A percentile compares a stretch with the other conserved stretches of the same genome.
Evolutionary conservation across 1,140 invertebrate species (phyloP).

Genomic region (Zophobas atratus): DNA sequence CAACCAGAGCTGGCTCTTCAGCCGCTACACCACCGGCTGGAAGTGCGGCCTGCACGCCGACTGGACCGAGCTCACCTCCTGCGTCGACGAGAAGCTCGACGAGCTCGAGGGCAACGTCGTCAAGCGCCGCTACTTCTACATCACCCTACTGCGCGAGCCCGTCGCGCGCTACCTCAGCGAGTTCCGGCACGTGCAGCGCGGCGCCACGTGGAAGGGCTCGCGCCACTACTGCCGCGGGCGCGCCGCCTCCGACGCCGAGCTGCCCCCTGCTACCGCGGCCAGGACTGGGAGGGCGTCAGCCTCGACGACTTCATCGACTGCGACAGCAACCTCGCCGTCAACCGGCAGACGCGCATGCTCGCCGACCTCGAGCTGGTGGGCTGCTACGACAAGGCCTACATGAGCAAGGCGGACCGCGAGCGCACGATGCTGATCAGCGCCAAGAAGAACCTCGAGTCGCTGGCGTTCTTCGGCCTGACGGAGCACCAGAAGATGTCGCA

Average conservation of each 20-base stretch:
- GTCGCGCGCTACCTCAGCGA: conserved; percentile 74
- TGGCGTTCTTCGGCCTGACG: conserved; percentile 98
- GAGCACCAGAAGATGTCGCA: conserved; percentile 94
- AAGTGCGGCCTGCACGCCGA: conserved; percentile 98
- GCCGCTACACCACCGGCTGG: conserved; percentile 98
- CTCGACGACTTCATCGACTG: conserved; percentile 92
- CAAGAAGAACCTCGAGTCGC: conserved; percentile 93
- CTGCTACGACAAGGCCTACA: conserved; percentile 92
- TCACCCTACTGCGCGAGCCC: conserved; percentile 95
- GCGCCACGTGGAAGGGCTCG: conserved; percentile 96
- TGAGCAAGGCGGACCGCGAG: conserved; percentile 79
- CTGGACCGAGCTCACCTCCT: conserved; percentile 95
- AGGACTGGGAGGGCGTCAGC: conserved; percentile 77
- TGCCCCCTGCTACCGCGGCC: conserved; percentile 85
- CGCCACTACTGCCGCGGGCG: conserved; percentile 91
- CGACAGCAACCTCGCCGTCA: conserved; percentile 93
- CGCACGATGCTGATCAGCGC: conserved; percentile 92
- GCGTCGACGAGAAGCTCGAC: conserved; percentile 90
- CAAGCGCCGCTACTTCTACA: conserved; percentile 94
- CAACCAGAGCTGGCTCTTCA: conserved; percentile 97
- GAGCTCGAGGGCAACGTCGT: conserved; percentile 86
- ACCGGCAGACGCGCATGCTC: conserved; percentile 98
- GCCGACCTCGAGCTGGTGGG: conserved; percentile 94
- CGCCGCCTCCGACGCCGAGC: conserved; percentile 81
- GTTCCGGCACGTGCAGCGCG: conserved; percentile 89